Evolutionary conservation across 2,888 invertebrate genomes (phyloP), one percentile per base, ranked within the genome.

Genomic region (Catocala nupta): DNA sequence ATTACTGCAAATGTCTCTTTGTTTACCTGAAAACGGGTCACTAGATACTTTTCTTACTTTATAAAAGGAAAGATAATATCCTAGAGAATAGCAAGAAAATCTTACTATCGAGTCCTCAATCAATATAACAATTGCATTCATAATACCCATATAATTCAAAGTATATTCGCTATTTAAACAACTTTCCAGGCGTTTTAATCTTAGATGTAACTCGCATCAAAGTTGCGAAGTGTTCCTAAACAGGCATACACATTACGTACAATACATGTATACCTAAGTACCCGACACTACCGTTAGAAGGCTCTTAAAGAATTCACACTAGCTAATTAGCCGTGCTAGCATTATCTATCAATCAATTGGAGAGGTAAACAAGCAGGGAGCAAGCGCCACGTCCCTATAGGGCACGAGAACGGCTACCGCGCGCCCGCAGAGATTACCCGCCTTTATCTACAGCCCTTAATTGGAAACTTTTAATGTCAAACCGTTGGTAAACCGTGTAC

Each of bases 391-490:
- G 65, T 70, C 78, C 71, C 65, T 73, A 72, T 70, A 71, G 76
- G 78, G 71, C 77, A 80, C 76, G 65, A 65, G 78, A 73, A 68
- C 59, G 47, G 71, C 71, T 72, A 72, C 77, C 55, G 68, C 70
- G 55, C 54, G 57, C 36, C 63, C 69, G 56, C 53, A 65, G 12
- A 67, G 71, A 72, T 65, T 65, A 70, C 76, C 53, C 57, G 70
- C 67, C 59, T 76, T 80, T 83, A 83, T 79, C 81, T 81, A 12
- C 49, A 71, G 65, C 61, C 77, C 78, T 83, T 84, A 84, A 84
- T 84, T 84, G 81, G 80, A 66, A 71, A 78, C 81, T 81, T 76
- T 80, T 82, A 82, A 83, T 81, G 81, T 81, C 82, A 78, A 73
- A 76, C 74, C 66, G 61, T 55, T 57, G 55, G 55, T 54, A 63